Percentiles rank a stretch among this genome's conserved stretches.
phyloP scores from a whole-genome alignment of 2,888 invertebrate species.

The Drosophila anomalata region DNA sequence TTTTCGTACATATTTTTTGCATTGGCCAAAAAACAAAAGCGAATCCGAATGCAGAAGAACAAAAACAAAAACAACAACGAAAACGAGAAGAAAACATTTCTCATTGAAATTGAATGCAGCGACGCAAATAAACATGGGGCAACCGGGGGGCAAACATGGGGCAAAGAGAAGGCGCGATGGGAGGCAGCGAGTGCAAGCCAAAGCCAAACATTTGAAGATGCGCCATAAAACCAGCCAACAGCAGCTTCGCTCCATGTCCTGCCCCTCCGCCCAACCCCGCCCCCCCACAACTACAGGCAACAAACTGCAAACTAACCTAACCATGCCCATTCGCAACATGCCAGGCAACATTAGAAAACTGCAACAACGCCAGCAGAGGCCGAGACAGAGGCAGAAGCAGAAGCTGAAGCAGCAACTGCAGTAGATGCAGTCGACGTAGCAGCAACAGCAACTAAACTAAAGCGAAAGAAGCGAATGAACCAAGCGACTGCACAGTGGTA shows the following conservation, averaged over 20 bases:
- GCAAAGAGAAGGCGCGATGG: constrained; percentile 21
- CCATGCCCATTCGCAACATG: constrained; percentile 74
- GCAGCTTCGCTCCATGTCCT: constrained; percentile 18
- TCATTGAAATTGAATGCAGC: constrained; percentile 53
- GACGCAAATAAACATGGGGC: constrained; percentile 48
- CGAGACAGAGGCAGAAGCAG: constrained; percentile 14
- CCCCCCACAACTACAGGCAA: not conserved
- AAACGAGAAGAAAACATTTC: constrained; percentile 44
- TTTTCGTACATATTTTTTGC: constrained; percentile 31
- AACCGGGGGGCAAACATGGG: constrained; percentile 37
- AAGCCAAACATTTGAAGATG: constrained; percentile 73
- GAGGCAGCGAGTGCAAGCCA: constrained; percentile 34
- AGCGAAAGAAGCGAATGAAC: constrained; percentile 69
- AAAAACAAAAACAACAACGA: constrained; percentile 29
- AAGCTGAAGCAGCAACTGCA: not conserved
- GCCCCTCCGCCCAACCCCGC: constrained; percentile 1
- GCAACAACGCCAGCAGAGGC: constrained; percentile 23
- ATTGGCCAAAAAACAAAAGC: constrained; percentile 44
- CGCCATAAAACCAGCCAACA: constrained; percentile 69
- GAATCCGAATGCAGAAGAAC: constrained; percentile 30
- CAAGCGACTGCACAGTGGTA: constrained; percentile 38
- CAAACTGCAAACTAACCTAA: constrained; percentile 40
- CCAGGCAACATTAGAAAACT: constrained; percentile 75
- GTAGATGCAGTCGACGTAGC: constrained; percentile 24
- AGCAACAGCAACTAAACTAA: constrained; percentile 31